Base-by-base conservation (phyloP, 2,113 vertebrate species). In the Abramis brama region DNA sequence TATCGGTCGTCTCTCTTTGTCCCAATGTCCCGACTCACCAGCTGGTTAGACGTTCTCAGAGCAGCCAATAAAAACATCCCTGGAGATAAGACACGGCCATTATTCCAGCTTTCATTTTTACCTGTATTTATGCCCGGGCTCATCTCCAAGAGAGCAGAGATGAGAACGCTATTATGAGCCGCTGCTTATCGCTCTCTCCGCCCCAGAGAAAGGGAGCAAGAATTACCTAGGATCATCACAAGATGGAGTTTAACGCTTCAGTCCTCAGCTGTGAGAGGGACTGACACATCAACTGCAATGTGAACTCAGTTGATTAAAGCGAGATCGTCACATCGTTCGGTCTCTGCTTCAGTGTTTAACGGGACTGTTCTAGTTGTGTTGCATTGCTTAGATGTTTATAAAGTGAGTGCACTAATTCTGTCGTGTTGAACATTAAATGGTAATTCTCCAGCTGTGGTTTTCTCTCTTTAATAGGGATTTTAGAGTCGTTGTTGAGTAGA, bases 81-180 rank as follows among this genome's bases (percentile, higher is more conserved):
- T 82, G 50, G 66, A 73, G 82, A 83, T 83, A 83, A 83, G 50
- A 73, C 77, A 8, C 23, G 2, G 17, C 62, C 68, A 83, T 83
- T 82, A 82, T 82, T 82, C 79, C 60, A 50, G 62, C 45, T 82
- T 70, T 82, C 62, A 68, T 52, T 52, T 82, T 82, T 15, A 82
- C 82, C 82, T 73, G 82, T 57, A 59, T 83, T 83, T 57, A 73
- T 43, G 50, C 57, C 47, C 33, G 52, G 68, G 66, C 82, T 83
- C 68, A 59, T 73, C 50, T 83, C 66, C 82, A 83, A 71, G 33
- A 83, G 33, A 73, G 68, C 68, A 74, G 50, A 83, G 82, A 83
- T 83, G 82, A 73, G 66, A 73, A 59, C 5, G 30, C 82, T 83
- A 83, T 83, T 43, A 83, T 83, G 66, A 83, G 81, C 47, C 12